These are phyloP conservation scores for Acrobasis suavella DNA, from an alignment of 2,888 invertebrate genomes.

Conservation along the genomic window DNA sequence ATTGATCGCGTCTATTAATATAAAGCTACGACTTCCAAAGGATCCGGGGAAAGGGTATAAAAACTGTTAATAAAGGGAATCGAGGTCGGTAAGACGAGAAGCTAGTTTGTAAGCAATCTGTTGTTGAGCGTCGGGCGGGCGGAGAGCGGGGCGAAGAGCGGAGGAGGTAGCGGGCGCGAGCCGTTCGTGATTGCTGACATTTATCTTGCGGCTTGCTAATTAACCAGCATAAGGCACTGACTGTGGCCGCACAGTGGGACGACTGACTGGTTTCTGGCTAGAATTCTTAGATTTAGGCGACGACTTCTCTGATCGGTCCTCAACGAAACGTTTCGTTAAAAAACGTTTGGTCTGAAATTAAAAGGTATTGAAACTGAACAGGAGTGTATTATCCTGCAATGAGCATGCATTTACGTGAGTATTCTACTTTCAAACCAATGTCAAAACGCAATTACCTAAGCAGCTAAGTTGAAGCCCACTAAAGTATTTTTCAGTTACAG, in stretches of 20 bases:
- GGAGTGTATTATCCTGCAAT: too few relatives aligned
- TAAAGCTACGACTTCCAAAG: slow-evolving; percentile 30
- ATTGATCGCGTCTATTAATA: slow-evolving; percentile 33
- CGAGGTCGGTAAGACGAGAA: slow-evolving; percentile 40
- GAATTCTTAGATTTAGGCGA: too few relatives aligned
- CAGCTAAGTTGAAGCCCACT: too few relatives aligned
- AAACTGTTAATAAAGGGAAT: slow-evolving; percentile 39
- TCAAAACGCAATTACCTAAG: too few relatives aligned
- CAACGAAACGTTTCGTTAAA: too few relatives aligned
- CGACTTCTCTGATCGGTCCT: too few relatives aligned
- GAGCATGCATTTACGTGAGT: too few relatives aligned
- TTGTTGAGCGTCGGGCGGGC: slow-evolving; percentile 34
- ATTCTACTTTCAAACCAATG: too few relatives aligned
- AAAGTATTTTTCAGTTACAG: too few relatives aligned
- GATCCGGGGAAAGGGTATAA: slow-evolving; percentile 34
- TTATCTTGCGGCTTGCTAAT: slow-evolving; percentile 73
- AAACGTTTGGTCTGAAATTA: too few relatives aligned
- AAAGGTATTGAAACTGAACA: too few relatives aligned
- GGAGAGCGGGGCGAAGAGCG: slow-evolving; percentile 28
- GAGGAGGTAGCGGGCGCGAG: slow-evolving; percentile 41
- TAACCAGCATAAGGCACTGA: slow-evolving; percentile 51
- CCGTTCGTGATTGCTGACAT: slow-evolving; percentile 73
- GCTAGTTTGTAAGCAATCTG: slow-evolving; percentile 53
- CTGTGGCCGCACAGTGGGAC: slow-evolving; percentile 48
- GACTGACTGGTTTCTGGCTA: slow-evolving; percentile 9